These are phyloP conservation scores for Nebria salina DNA, from an alignment of 2,888 invertebrate species.

Conservation along the genomic window DNA sequence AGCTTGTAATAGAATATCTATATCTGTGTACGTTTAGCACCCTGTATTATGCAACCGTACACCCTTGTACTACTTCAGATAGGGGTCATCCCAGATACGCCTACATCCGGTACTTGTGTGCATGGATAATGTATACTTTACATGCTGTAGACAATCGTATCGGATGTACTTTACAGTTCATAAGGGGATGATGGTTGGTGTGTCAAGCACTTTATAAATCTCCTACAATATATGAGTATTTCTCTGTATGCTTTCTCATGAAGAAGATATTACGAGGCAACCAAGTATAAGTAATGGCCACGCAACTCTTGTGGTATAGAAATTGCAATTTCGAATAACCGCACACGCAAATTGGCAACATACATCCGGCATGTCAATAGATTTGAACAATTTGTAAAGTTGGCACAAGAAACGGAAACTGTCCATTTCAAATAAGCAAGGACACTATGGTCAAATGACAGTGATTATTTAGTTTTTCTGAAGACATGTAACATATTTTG, in stretches of 20 bases:
- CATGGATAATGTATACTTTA: neutral
- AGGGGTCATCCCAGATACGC: neutral
- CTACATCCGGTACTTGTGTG: neutral
- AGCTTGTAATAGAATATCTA: neutral
- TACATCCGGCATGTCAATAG: too few species aligned
- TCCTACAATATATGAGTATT: neutral
- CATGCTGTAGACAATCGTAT: constrained; percentile 11
- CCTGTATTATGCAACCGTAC: neutral
- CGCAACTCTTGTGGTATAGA: too few species aligned
- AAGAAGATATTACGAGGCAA: too few species aligned
- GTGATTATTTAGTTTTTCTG: too few species aligned
- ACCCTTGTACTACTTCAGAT: constrained; percentile 1
- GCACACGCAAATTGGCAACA: too few species aligned
- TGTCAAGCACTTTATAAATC: neutral
- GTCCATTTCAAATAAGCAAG: too few species aligned
- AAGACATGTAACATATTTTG: too few species aligned
- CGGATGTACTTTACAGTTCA: neutral
- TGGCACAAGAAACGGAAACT: too few species aligned
- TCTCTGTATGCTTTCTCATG: neutral
- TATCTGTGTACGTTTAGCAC: neutral
- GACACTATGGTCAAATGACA: too few species aligned
- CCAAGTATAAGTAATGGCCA: too few species aligned
- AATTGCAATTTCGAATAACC: too few species aligned
- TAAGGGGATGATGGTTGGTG: neutral
- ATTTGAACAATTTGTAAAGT: too few species aligned